A percentile compares a stretch with the other conserved stretches of the same genome.
Evolutionary conservation across 2,797 vertebrate species (phyloP).

Genomic region (Galagoides demidoff): DNA sequence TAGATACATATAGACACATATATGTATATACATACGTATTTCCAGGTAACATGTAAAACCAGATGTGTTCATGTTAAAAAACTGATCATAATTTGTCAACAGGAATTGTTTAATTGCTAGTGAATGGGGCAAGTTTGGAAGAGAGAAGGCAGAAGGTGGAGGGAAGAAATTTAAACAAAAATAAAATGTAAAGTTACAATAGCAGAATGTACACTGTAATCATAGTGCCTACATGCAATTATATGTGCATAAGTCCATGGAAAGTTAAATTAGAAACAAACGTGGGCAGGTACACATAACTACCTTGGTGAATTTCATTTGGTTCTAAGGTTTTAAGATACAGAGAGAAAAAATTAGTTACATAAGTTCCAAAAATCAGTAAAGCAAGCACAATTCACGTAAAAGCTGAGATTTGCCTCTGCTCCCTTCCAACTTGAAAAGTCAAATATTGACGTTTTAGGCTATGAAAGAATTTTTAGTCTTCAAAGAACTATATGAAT

Average conservation of each 20-base stretch:
- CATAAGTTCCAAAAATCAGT: not conserved
- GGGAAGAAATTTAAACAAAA: not conserved
- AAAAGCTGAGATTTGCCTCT: not conserved
- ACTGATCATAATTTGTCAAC: not conserved
- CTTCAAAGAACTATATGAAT: not conserved
- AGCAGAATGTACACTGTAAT: accelerated
- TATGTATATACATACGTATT: not conserved
- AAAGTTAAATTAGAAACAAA: not conserved
- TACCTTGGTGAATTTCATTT: not conserved
- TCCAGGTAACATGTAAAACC: not conserved
- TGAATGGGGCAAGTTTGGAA: not conserved
- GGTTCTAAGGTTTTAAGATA: not conserved
- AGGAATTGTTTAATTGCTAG: not conserved
- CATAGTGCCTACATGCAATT: not conserved
- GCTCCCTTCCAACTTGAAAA: not conserved
- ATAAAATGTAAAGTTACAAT: not conserved
- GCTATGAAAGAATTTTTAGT: not conserved
- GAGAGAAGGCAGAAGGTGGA: not conserved
- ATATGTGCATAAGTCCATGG: too few species aligned
- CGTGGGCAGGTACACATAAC: not conserved
- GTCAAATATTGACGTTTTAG: not conserved
- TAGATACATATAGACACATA: not conserved
- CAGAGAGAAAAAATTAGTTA: not conserved
- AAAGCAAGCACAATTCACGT: not conserved
- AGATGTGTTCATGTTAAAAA: not conserved